Evolutionary conservation across 2,888 invertebrate species (phyloP), one percentile per base, ranked within the genome.

Genomic region (Limnephilus auricula): DNA sequence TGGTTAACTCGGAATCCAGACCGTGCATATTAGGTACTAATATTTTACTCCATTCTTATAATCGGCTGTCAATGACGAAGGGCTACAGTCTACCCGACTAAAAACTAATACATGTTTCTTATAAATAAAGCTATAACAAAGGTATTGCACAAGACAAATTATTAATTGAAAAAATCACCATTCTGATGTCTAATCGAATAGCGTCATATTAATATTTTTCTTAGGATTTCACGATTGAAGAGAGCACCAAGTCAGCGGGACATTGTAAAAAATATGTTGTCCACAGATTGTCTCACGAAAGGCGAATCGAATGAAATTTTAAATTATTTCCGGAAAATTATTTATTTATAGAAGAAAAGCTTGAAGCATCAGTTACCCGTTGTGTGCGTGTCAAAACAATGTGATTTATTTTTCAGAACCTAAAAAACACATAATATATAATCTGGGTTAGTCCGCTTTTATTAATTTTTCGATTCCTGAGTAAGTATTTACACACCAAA

Each of bases 401-500:
- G 10, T 83, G 83, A 83, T 83, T 83, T 83, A 83, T 83, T 83
- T 83, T 37, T 34, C 83, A 83, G 25, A 65, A 5, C 65, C 65
- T 65, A 25, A 65, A 65, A 83, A 83, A 50, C 31, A 86, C 86
- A 32, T 85, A 15, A 25, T 15, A 37, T 85, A 50, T 34, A 85
- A n/a, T 37, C 30, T 30, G 40, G 30, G 40, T 40, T 18, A 84
- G 31, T 40, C 45, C 25, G 13, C 37, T 78, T 37, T 88, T 88
- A 78, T 88, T 88, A 88, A 88, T 88, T 78, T 88, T 88, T 88
- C 78, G 87, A 88, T 88, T 84, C 86, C 79, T 31, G 90, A 18
- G 85, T 85, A 79, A 90, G 90, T 85, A 90, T 91, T 91, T 50
- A 40, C 79, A 45, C 78, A 18, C 84, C 84, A 10, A 89, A 91